Base-by-base conservation (phyloP, 1,140 invertebrate species). In the Hycleus phaleratus region DNA sequence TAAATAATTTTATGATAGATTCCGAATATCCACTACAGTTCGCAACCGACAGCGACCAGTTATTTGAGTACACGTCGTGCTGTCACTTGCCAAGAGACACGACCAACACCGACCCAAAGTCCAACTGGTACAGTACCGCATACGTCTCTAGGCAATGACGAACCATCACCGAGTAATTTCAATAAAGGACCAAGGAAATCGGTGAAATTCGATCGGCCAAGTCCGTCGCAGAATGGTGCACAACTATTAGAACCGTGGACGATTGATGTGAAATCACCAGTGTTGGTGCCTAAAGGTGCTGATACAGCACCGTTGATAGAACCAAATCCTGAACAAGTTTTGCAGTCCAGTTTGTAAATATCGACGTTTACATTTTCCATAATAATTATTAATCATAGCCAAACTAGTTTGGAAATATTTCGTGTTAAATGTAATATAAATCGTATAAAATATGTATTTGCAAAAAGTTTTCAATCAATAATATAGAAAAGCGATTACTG, bases 31-130 rank as follows among this genome's bases (percentile, higher is more conserved):
- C 72, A 73, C 49, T 73, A 73, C 56, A 73, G 65, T 51, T 64
- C 67, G 9, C 70, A 71, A 54, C 70, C 71, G 25, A 72, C 71
- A n/a, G 69, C 68, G 3, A 73, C 72, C 26, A 73, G 69, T 56
- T 73, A 67, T 58, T 51, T 72, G 26, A 72, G 69, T 52, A 68
- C 68, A 18, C 58, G 68, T 42, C 64, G 66, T 45, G 63, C 68
- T 11, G 38, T 69, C 10, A 66, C 68, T 5, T 73, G 64, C 49
- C 66, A 67, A 26, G 72, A 73, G 53, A 62, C 68, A 9, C 61
- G 63, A 56, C 70, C 69, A 9, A 71, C 72, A 4, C 72, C 72
- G 1, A 71, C 70, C 0, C 72, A 73, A 56, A 71, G 70, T 60
- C 70, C 70, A 8, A 70, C 70, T 18, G 70, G 66, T 38, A 66